A percentile compares a stretch with the other conserved stretches of the same genome.
These are phyloP conservation scores for Aspidiotus destructor DNA, from an alignment of 2,888 invertebrate genomes.

Conservation along the genomic window DNA sequence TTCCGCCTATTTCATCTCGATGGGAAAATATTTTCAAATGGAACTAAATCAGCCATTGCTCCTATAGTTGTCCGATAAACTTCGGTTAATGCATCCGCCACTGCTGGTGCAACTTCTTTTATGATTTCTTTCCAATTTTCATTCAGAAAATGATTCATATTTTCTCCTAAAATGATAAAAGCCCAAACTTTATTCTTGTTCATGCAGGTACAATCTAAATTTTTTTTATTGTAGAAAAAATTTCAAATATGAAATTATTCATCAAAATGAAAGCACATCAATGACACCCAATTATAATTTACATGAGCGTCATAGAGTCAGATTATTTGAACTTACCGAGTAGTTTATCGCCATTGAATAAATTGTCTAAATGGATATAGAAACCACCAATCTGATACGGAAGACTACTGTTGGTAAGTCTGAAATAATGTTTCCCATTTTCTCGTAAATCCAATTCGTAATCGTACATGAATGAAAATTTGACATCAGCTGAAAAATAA, in stretches of 20 bases:
- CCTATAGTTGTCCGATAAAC: constrained; percentile 38
- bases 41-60: constrained; percentile 39
- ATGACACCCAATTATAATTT: too few species aligned
- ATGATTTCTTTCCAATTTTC: constrained; percentile 43
- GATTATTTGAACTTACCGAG: constrained; percentile 37
- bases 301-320: too few species aligned
- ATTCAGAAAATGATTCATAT: constrained; percentile 43
- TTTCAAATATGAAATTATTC: not conserved
- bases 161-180: constrained; percentile 39
- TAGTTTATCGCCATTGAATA: constrained; percentile 40
- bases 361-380: constrained; percentile 38
- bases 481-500: constrained; percentile 36
- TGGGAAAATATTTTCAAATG: constrained; percentile 39
- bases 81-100: constrained; percentile 40
- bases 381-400: constrained; percentile 37
- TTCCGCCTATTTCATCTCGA: constrained; percentile 38
- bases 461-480: constrained; percentile 37
- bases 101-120: constrained; percentile 41
- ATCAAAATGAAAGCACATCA: too few species aligned
- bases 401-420: constrained; percentile 36
- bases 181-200: not conserved
- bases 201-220: not conserved
- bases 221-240: not conserved
- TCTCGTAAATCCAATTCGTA: constrained; percentile 36
- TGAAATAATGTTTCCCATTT: constrained; percentile 37